phyloP scores from a whole-genome alignment of 2,113 vertebrate species.

The Toxostoma redivivum region DNA sequence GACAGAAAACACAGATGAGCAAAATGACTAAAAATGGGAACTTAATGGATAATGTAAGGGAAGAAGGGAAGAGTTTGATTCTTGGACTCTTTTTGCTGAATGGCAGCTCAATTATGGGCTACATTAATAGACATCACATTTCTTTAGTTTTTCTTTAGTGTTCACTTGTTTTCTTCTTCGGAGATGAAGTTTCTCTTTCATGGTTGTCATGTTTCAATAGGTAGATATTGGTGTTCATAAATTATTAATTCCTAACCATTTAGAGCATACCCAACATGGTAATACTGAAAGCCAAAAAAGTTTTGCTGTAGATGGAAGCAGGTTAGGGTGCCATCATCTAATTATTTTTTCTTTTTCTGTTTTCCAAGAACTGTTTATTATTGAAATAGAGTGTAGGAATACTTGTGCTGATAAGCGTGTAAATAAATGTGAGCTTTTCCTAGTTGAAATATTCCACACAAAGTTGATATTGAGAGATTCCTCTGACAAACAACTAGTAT shows the following conservation, averaged over 20 bases:
- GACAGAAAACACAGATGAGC: background rate
- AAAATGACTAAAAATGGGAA: background rate
- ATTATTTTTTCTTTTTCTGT: background rate
- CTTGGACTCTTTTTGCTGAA: background rate
- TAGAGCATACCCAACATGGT: background rate
- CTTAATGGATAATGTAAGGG: background rate
- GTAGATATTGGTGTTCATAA: background rate
- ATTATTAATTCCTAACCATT: background rate
- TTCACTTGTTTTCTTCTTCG: background rate
- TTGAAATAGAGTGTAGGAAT: background rate
- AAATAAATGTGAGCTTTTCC: background rate
- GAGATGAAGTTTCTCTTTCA: background rate
- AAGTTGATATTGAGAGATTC: background rate
- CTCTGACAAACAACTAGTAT: background rate
- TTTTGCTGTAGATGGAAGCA: background rate
- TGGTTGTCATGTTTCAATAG: background rate
- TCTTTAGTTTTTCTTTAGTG: background rate
- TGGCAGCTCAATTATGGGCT: background rate
- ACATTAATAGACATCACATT: background rate
- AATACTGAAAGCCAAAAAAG: background rate
- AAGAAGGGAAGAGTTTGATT: background rate
- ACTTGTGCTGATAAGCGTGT: background rate
- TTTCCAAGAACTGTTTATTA: background rate
- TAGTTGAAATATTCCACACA: background rate
- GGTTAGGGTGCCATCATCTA: background rate